Base-by-base conservation (phyloP, 2,113 vertebrate species). In the Cisticola juncidis region DNA sequence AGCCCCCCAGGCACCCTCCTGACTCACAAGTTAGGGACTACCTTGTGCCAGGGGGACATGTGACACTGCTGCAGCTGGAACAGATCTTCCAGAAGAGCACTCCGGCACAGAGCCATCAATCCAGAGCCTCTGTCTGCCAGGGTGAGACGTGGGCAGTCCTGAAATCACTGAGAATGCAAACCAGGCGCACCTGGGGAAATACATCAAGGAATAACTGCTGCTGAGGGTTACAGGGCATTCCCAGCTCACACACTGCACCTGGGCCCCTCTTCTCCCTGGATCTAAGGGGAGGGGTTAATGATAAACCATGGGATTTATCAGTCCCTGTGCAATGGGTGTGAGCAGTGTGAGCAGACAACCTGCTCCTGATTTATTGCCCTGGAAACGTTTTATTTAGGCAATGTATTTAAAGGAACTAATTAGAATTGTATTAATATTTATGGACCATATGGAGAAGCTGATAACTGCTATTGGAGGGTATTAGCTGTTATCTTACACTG, bases 381-480 rank as follows among this genome's bases (percentile, higher is more conserved):
- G 95, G 15, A 69, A 97, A 93, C 2, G 5, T 92, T 95, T 96
- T 48, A 95, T 84, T 73, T 92, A 86, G 82, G 93, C 70, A 85
- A 94, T 77, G 93, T 85, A 96, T 96, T 98, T 96, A 96, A 96
- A 94, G 91, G 94, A 94, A 93, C 96, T 98, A 97, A 98, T 98
- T 97, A 97, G 96, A 97, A 97, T 95, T 82, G 73, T 95, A 98
- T 98, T 98, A 98, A 97, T 98, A 98, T 98, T 97, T 97, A 98
- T 98, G 92, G 90, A 5, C 66, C 42, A 26, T 94, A 92, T 86
- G 92, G 95, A 96, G 88, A 93, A 94, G 97, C 93, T 81, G 78
- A 98, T 98, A 98, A 97, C 87, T 69, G 23, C 94, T 95, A 74
- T 97, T 97, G 88, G 95, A 94, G 92, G 82, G 92, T 88, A 97